These are phyloP conservation scores for Chromis chromis DNA, from an alignment of 2,797 vertebrate species.

Conservation along the genomic window DNA sequence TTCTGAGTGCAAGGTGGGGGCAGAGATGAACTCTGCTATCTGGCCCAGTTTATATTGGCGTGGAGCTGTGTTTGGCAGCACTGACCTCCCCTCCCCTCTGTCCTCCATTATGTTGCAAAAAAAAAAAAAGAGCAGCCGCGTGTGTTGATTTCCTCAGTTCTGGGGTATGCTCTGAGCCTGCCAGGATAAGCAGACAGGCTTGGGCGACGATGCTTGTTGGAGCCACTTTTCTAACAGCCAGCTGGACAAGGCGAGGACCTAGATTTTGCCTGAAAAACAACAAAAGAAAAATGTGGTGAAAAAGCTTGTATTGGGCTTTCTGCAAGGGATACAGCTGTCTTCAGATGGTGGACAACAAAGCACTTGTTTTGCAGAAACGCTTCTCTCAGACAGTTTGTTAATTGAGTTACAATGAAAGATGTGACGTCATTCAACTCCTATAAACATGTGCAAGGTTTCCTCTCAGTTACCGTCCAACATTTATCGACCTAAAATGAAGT, in stretches of 20 bases:
- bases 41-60: conserved; percentile 54
- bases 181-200: conserved; percentile 79
- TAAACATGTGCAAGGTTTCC: conserved; percentile 5
- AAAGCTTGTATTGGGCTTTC: conserved; percentile 26
- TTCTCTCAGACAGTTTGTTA: conserved; percentile 9
- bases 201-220: conserved; percentile 57
- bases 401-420: conserved; percentile 23
- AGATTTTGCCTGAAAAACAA: conserved; percentile 63
- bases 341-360: conserved; percentile 49
- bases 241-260: conserved; percentile 58
- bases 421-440: conserved; percentile 30
- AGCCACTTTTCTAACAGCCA: conserved; percentile 61
- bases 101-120: conserved; percentile 67
- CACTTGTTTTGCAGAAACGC: conserved; percentile 6
- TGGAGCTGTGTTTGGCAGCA: conserved; percentile 44
- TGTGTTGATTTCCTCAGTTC: conserved; percentile 77
- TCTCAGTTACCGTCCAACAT: neutral
- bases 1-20: conserved; percentile 25
- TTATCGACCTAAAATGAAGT: conserved; percentile 15
- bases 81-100: conserved; percentile 31
- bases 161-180: conserved; percentile 71
- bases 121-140: conserved; percentile 61
- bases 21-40: conserved; percentile 57
- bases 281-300: conserved; percentile 31
- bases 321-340: conserved; percentile 34